Evolutionary conservation across 2,888 invertebrate species (phyloP), one percentile per base, ranked within the genome.

Genomic region (Oscheius sp.): DNA sequence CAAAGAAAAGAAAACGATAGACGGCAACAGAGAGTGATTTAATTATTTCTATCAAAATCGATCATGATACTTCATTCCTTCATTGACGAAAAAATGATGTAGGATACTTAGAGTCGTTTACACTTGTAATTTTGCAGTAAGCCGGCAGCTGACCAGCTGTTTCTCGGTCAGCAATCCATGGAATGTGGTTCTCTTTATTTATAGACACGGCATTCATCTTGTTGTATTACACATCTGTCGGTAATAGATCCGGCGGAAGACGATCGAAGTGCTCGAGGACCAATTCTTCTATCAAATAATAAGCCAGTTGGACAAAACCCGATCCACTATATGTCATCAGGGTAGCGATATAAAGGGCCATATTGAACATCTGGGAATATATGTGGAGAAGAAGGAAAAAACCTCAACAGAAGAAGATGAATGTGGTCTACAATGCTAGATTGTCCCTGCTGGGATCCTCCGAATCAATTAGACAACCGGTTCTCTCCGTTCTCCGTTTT

Each of bases 221-320:
- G 14, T 22, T 17, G 6, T 32, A 12, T 54, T 54, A 54, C 33
- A 54, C 54, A 54, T 54, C 33, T 6, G 54, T 30, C 12, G 51
- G 54, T 20, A 54, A 17, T 33, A 54, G 17, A 44, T 57, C 57
- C 17, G 38, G 41, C 14, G 72, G 68, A 24, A 57, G 49, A 17
- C 59, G 68, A 24, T 80, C 80, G 45, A 80, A 75, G 26, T 73
- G 71, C 50, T 81, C 81, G 36, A 81, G 62, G 17, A 73, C 68
- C 41, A 72, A 76, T 65, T 77, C 71, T 41, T 74, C 71, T 12
- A 81, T 49, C 24, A 81, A 54, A 56, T 73, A 80, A 64, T 78
- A 80, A 22, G 69, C 73, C 56, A 81, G 33, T 57, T 81, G 81
- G 22, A 81, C 81, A 59, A 81, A 74, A 4, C 77, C 57, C 20